A percentile compares a stretch with the other conserved stretches of the same genome.
Conservation (phyloP, 2,113 vertebrate genomes). For the Sinocyclocheilus maitianheensis region DNA sequence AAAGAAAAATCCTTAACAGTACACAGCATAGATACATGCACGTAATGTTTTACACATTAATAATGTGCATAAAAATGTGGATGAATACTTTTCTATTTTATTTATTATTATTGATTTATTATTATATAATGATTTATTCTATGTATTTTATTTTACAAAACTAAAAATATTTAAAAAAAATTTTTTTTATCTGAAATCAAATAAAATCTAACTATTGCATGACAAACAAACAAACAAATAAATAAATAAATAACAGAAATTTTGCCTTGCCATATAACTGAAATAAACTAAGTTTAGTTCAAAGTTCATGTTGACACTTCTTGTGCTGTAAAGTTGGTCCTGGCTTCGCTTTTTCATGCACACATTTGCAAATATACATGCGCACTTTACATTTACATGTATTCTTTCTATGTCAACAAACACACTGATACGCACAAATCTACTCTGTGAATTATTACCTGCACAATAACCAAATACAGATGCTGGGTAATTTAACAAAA, state of each 20-base stretch:
- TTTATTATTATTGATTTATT: no score
- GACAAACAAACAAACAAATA: neutral
- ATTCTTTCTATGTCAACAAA: neutral
- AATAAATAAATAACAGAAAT: neutral
- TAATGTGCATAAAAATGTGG: neutral
- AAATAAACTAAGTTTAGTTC: neutral
- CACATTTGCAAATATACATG: neutral
- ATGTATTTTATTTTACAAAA: neutral
- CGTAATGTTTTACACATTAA: neutral
- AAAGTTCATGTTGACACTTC: slow-evolving; percentile 43
- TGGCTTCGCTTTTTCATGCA: neutral
- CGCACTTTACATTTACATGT: neutral
- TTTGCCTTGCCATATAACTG: neutral
- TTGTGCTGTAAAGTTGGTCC: neutral
- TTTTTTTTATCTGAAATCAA: neutral
- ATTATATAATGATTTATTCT: neutral
- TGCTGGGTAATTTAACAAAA: slow-evolving; percentile 6
- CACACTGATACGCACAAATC: neutral
- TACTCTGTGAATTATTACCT: slow-evolving; percentile 13
- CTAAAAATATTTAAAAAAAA: neutral
- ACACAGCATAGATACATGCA: neutral
- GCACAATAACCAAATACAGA: neutral
- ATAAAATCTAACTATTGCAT: neutral
- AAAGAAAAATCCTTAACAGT: neutral
- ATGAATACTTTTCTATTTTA: neutral